A percentile compares a stretch with the other conserved stretches of the same genome.
Conservation (phyloP, 2,113 vertebrate species). For the Brachionichthys hirsutus region DNA sequence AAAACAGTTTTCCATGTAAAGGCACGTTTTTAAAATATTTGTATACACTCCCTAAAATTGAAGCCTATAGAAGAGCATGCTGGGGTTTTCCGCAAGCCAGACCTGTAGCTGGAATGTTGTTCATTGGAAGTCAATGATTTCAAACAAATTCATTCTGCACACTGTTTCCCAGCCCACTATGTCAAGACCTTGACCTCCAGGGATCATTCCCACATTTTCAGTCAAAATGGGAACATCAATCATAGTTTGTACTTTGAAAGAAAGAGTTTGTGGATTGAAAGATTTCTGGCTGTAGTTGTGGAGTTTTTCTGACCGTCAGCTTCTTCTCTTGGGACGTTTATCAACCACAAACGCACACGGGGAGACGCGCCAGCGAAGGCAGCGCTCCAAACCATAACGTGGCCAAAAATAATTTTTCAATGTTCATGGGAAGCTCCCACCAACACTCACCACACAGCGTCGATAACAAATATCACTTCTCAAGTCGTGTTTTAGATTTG, state of each 20-base stretch:
- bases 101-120: conserved; percentile 64
- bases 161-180: conserved; percentile 46
- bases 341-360: conserved; percentile 37
- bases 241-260: conserved; percentile 49
- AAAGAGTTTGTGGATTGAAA: conserved; percentile 26
- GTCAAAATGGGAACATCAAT: conserved; percentile 61
- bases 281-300: conserved; percentile 42
- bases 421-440: conserved; percentile 34
- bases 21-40: conserved; percentile 19
- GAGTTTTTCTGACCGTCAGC: conserved; percentile 35
- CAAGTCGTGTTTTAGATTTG: conserved; percentile 35
- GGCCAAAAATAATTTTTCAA: conserved; percentile 30
- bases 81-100: conserved; percentile 47
- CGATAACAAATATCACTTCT: conserved; percentile 35
- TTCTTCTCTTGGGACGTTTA: conserved; percentile 34
- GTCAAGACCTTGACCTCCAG: conserved; percentile 61
- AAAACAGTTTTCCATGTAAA: not conserved
- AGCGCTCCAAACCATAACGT: conserved; percentile 45
- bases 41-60: not conserved
- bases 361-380: conserved; percentile 32
- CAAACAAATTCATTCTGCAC: conserved; percentile 34
- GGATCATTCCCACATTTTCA: conserved; percentile 43
- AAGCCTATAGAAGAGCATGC: not conserved
- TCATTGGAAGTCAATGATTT: conserved; percentile 57
- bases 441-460: conserved; percentile 28